Evolutionary conservation across 2,797 vertebrate species (phyloP).

Genomic region (Gobio occitaniae): DNA sequence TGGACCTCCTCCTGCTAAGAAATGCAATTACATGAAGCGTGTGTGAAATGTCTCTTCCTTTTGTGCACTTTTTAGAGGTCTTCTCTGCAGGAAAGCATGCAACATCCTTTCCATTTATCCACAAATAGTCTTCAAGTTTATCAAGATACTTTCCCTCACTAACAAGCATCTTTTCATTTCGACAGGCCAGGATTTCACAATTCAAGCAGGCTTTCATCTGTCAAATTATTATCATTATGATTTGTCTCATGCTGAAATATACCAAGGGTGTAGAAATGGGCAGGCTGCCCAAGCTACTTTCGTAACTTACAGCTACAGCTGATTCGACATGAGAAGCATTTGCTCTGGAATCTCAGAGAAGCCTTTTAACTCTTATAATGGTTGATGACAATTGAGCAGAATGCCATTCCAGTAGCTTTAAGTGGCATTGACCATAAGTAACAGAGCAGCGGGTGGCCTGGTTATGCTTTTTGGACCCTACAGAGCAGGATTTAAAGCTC

Average conservation of each 20-base stretch:
- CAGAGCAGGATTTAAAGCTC: neutral
- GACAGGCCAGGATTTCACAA: conserved; percentile 37
- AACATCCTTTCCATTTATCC: conserved; percentile 31
- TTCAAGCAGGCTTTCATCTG: conserved; percentile 42
- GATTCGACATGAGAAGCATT: conserved; percentile 25
- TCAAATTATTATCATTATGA: conserved; percentile 46
- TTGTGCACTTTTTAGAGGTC: neutral
- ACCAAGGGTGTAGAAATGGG: conserved; percentile 34
- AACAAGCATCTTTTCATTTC: conserved; percentile 35
- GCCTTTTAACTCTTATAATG: conserved; percentile 9
- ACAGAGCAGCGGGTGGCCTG: neutral
- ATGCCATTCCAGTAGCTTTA: conserved; percentile 10
- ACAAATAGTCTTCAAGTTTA: conserved; percentile 39
- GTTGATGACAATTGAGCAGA: conserved; percentile 12
- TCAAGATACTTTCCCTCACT: conserved; percentile 24
- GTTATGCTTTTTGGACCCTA: neutral
- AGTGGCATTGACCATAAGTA: conserved; percentile 1
- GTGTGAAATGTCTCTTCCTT: neutral
- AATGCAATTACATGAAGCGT: conserved; percentile 27
- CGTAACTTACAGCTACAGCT: conserved; percentile 12
- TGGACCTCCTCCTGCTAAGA: conserved; percentile 8
- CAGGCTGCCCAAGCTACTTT: conserved; percentile 24
- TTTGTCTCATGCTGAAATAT: conserved; percentile 49
- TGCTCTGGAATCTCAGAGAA: conserved; percentile 25
- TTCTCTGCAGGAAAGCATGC: conserved; percentile 17